Base-by-base conservation (phyloP, 2,888 invertebrate species). In the Acanthosepion lycidas region DNA sequence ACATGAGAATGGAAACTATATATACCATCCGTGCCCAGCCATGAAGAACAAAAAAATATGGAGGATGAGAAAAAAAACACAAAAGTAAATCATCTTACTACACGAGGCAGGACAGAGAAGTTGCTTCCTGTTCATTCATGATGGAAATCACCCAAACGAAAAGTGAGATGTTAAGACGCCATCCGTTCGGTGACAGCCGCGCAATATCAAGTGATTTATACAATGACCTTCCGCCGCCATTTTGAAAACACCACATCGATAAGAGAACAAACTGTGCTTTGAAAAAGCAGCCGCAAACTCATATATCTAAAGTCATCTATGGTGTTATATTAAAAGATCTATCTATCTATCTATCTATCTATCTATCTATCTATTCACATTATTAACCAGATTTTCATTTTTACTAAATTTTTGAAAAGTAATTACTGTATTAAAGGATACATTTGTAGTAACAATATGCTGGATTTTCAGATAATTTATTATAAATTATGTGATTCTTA, bases 151-250 rank as follows among this genome's bases (percentile, higher is more conserved):
- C 15, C 78, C n/a, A 78, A 78, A 78, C 78, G 78, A 78, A 78
- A 78, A 78, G 33, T 78, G 78, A 78, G 78, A 78, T 78, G 78
- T 78, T 78, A 33, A 78, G 78, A 78, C 78, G n/a, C 78, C 78
- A 78, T 78, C 78, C 78, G 78, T 33, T 78, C n/a, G 78, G 78
- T 78, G 78, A 78, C 78, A 78, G 78, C n/a, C 78, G 23, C n/a
- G 78, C 78, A 78, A 78, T 78, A 33, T 78, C 78, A 78, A 78
- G 78, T 78, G 78, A 78, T 78, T 78, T 78, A 78, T 78, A 78
- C 78, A 78, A 78, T 78, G 33, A 78, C 33, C 78, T 12, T 8
- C 78, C 33, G 78, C 23, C 5, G 78, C n/a, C 78, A 78, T 78
- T 78, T 78, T 78, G 78, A 78, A 78, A 78, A 78, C 78, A 78